phyloP scores from a whole-genome alignment of 1,140 invertebrate genomes.

The Drosophila cardini region DNA sequence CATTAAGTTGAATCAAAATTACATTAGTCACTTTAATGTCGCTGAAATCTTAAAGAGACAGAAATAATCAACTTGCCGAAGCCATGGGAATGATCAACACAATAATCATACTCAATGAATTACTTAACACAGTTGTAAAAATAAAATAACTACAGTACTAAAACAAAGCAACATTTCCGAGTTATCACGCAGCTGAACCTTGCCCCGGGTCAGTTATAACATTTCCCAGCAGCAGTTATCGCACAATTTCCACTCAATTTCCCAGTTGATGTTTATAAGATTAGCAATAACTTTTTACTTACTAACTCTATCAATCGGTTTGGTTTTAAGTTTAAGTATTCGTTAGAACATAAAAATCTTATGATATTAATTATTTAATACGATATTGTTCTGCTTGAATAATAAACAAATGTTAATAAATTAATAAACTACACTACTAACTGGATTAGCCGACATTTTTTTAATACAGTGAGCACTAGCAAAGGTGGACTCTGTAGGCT shows the following conservation, averaged over 20 bases:
- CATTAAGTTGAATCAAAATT: conserved; percentile 32
- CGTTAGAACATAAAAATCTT: too few species aligned
- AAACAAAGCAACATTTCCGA: background rate
- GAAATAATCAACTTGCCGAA: conserved; percentile 26
- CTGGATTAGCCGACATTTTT: too few species aligned
- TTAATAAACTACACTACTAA: too few species aligned
- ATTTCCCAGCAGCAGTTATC: background rate
- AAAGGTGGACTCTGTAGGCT: too few species aligned
- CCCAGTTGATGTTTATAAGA: conserved; percentile 23
- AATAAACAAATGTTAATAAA: too few species aligned
- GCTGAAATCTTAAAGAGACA: background rate
- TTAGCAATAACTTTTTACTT: background rate
- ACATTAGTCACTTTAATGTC: conserved; percentile 3
- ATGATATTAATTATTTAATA: too few species aligned
- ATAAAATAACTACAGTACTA: background rate
- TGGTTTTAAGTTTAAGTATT: too few species aligned
- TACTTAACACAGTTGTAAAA: background rate
- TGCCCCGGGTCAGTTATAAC: conserved; percentile 1
- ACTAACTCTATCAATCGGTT: background rate
- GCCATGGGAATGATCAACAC: conserved; percentile 27
- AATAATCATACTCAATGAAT: conserved; percentile 12
- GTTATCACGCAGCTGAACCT: background rate
- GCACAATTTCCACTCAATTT: conserved; percentile 7
- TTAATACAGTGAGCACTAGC: too few species aligned
- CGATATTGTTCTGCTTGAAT: too few species aligned